Conservation (phyloP, 2,113 vertebrate species). For the Rafetus swinhoei region DNA sequence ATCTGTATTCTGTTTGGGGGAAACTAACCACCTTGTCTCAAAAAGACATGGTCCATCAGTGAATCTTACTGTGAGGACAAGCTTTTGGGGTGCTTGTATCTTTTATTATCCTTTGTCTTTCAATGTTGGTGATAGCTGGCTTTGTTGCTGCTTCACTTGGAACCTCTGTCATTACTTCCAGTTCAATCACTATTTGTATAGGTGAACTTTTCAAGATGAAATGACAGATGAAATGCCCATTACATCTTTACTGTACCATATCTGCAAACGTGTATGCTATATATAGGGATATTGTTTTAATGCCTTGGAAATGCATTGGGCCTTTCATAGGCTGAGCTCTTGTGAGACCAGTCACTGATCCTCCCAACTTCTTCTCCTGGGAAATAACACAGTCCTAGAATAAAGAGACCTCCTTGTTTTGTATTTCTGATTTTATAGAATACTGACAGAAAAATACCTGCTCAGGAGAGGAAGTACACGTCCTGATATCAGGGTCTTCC, state of each 20-base stretch:
- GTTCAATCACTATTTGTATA: not conserved
- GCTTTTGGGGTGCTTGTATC: not conserved
- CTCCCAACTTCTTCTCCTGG: not conserved
- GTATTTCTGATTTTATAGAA: not conserved
- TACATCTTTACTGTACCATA: not conserved
- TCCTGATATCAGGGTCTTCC: not conserved
- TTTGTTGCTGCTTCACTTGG: not conserved
- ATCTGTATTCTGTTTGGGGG: not conserved
- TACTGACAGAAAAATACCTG: not conserved
- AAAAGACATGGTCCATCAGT: not conserved
- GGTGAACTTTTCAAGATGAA: not conserved
- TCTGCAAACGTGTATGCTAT: not conserved
- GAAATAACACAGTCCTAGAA: not conserved
- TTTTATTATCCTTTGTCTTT: not conserved
- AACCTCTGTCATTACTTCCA: not conserved
- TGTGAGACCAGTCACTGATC: not conserved
- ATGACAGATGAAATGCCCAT: not conserved
- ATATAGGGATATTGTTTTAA: not conserved
- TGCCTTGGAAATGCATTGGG: not conserved
- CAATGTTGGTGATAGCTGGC: not conserved
- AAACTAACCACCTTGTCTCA: not conserved
- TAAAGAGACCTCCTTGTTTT: not conserved
- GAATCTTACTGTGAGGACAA: not conserved
- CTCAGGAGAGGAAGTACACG: not conserved
- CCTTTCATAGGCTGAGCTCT: not conserved